Base-by-base conservation (phyloP, 1,140 invertebrate species). In the Adelges cooleyi region DNA sequence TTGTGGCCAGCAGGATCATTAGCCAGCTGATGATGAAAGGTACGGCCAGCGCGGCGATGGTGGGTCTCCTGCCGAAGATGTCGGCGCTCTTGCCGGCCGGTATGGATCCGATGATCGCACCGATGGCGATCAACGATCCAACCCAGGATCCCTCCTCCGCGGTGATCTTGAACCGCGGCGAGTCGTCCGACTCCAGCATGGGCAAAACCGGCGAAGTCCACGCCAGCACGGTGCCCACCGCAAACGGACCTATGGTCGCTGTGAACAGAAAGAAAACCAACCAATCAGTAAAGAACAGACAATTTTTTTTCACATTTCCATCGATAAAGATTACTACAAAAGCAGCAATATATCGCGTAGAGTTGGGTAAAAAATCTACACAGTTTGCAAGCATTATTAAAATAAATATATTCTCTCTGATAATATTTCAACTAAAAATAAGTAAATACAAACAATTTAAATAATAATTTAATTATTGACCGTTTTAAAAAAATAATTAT, bases 191-290 rank as follows among this genome's bases (percentile, higher is more conserved):
- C 38, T 76, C 71, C n/a, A 83, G 76, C 50, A 79, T 71, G 17
- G 78, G 72, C 49, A 82, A 76, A 4, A 86, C 86, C 2, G 86
- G 84, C 0, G 87, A 86, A 1, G 87, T 84, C 86, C 88, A 92
- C 15, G 82, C 86, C 6, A 91, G 73, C 15, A 84, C 77, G 29
- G 83, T 80, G 20, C 85, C 85, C 1, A 84, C 82, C 3, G 90
- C 80, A 65, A 90, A 84, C 56, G 89, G 80, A 1, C 88, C 88
- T 0, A 81, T 62, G 2, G 72, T 72, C 11, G 69, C 72, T 73
- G 59, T 4, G 40, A 56, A 69, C 66, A 62, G n/a, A n/a, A 56
- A 48, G 33, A 68, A 40, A 49, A 40, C 17, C 2, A 22, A 44
- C 5, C 29, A 33, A 33, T 33, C 11, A 33, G 29, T 33, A 6